Conservation (phyloP, 2,888 invertebrate species). For the Copidosoma aretas region DNA sequence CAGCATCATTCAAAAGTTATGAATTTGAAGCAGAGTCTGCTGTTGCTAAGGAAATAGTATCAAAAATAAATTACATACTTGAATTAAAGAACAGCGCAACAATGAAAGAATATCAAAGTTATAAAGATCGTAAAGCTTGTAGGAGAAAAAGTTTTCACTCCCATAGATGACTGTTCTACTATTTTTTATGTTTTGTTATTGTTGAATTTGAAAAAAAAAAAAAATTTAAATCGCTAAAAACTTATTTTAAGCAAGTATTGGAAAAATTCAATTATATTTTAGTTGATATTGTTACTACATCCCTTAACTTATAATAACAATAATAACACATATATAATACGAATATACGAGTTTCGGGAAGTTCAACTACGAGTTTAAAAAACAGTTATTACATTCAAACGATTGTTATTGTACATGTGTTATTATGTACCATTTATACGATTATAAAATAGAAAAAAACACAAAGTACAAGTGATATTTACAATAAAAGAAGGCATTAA, state of each 20-base stretch:
- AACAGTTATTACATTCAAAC: too few species aligned
- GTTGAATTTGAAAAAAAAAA: conserved; percentile 42
- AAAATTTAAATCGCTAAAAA: conserved; percentile 15
- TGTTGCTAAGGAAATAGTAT: conserved; percentile 81
- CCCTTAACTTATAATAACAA: conserved; percentile 27
- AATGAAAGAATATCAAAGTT: conserved; percentile 81
- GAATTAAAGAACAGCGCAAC: conserved; percentile 81
- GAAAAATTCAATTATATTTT: conserved; percentile 22
- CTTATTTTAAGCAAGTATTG: conserved; percentile 19
- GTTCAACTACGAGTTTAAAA: too few species aligned
- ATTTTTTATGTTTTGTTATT: conserved; percentile 43
- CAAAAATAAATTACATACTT: conserved; percentile 86
- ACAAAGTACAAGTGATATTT: conserved; percentile 27
- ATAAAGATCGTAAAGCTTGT: conserved; percentile 74
- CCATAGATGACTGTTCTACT: conserved; percentile 58
- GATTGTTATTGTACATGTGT: too few species aligned
- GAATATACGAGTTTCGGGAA: too few species aligned
- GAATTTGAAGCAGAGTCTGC: conserved; percentile 85
- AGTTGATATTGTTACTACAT: conserved; percentile 21
- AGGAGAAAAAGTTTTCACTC: conserved; percentile 69
- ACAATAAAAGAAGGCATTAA: conserved; percentile 16
- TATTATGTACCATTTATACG: too few species aligned
- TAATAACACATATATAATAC: too few species aligned
- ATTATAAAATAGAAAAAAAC: too few species aligned
- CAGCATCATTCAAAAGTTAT: conserved; percentile 79